Conservation (phyloP, 2,113 vertebrate genomes). For the Actenoides lindsayi region DNA sequence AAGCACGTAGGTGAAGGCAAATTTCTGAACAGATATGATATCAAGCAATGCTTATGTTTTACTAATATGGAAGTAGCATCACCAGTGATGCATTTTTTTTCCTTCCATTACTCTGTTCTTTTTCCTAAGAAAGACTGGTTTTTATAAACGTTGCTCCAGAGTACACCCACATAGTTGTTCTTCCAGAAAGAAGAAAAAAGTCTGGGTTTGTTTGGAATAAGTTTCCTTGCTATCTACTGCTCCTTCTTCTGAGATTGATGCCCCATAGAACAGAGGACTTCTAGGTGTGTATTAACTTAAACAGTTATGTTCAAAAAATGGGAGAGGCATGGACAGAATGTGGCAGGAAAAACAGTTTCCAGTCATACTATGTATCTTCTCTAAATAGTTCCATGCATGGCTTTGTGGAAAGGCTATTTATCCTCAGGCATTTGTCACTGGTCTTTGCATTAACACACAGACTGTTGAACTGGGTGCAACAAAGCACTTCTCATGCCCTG, state of each 20-base stretch:
- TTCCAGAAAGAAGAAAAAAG: background rate
- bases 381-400: background rate
- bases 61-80: background rate
- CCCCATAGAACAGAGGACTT: background rate
- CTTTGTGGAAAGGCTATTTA: background rate
- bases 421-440: background rate
- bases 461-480: background rate
- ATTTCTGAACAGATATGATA: background rate
- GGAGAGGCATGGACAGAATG: background rate
- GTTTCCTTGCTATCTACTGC: background rate
- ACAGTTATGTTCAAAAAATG: background rate
- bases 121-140: background rate
- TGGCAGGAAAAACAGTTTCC: background rate
- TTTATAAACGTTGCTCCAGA: background rate
- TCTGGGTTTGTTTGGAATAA: background rate
- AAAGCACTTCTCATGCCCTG: background rate
- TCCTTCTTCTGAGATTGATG: background rate
- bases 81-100: background rate
- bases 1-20: background rate
- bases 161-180: background rate
- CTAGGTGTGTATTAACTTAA: background rate
- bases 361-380: background rate
- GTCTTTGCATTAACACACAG: background rate
- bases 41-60: background rate
- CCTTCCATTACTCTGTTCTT: background rate